Evolutionary conservation across 2,888 invertebrate genomes (phyloP).

Genomic region (Drosophila nr. fundita): DNA sequence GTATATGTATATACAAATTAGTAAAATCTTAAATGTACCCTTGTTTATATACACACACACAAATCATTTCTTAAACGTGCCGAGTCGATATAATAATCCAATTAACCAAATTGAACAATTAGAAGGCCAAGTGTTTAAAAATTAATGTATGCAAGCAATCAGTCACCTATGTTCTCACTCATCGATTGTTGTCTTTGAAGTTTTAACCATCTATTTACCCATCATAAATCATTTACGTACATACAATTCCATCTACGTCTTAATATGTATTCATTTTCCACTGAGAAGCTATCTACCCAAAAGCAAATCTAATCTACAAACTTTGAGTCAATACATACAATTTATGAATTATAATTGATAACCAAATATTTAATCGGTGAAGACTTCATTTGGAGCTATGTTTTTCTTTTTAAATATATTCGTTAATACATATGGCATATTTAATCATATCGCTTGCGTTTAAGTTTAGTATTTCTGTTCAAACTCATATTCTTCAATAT

Average conservation of each 20-base stretch:
- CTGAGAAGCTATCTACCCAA: conserved; percentile 2
- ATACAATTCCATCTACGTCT: conserved; percentile 16
- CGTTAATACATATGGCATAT: conserved; percentile 6
- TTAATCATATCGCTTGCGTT: conserved; percentile 31
- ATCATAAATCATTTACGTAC: conserved; percentile 46
- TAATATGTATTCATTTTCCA: conserved; percentile 10
- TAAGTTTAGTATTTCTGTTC: conserved; percentile 2
- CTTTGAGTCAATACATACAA: conserved; percentile 15
- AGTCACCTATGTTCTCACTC: conserved; percentile 74
- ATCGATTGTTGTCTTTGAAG: conserved; percentile 79
- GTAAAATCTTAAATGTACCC: conserved; percentile 47
- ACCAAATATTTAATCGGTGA: conserved; percentile 50
- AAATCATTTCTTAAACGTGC: conserved; percentile 46
- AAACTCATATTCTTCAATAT: conserved; percentile 7
- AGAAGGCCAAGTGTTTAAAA: conserved; percentile 37
- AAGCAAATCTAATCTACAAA: conserved; percentile 9
- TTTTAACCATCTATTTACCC: conserved; percentile 71
- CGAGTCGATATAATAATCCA: conserved; percentile 33
- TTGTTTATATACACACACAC: conserved; percentile 32
- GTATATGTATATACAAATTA: conserved; percentile 51
- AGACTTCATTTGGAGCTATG: conserved; percentile 46
- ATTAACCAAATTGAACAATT: conserved; percentile 27
- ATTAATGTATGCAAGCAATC: conserved; percentile 57
- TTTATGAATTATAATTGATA: conserved; percentile 6
- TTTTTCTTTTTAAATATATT: conserved; percentile 9